Evolutionary conservation across 2,797 vertebrate species (phyloP).

Genomic region (Urophycis tenuis): DNA sequence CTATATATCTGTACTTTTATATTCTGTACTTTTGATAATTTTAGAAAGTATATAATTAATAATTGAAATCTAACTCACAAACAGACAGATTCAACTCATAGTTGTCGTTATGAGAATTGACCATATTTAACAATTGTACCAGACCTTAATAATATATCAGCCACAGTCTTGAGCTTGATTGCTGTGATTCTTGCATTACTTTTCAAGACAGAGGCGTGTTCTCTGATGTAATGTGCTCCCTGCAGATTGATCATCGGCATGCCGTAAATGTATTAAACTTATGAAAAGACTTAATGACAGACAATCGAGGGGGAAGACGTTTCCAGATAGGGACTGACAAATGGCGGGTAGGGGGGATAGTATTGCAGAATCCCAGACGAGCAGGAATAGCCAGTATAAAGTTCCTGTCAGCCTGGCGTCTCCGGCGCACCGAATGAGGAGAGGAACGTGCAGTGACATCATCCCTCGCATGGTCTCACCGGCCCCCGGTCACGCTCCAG

Average conservation of each 20-base stretch:
- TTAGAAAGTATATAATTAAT: no score
- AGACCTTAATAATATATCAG: not conserved
- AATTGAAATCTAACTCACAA: no score
- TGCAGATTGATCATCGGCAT: not conserved
- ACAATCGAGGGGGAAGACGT: not conserved
- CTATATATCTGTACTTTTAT: not conserved
- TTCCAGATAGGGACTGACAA: not conserved
- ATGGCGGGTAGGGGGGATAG: not conserved
- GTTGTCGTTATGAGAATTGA: not conserved
- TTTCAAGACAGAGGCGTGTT: not conserved
- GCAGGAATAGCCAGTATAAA: conserved; percentile 5
- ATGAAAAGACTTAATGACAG: not conserved
- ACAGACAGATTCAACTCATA: not conserved
- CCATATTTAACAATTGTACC: not conserved
- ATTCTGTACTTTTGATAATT: no score
- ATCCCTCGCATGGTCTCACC: conserved; percentile 14
- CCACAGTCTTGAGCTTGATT: not conserved
- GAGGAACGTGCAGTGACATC: conserved; percentile 48
- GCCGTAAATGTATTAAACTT: not conserved
- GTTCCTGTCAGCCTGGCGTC: conserved; percentile 30
- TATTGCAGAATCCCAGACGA: conserved; percentile 5
- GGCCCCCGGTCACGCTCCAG: conserved; percentile 27
- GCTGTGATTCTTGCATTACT: not conserved
- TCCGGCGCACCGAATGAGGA: conserved; percentile 23
- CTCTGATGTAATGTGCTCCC: not conserved